Conservation (phyloP, 2,888 invertebrate species). For the Dendrolimus houi region DNA sequence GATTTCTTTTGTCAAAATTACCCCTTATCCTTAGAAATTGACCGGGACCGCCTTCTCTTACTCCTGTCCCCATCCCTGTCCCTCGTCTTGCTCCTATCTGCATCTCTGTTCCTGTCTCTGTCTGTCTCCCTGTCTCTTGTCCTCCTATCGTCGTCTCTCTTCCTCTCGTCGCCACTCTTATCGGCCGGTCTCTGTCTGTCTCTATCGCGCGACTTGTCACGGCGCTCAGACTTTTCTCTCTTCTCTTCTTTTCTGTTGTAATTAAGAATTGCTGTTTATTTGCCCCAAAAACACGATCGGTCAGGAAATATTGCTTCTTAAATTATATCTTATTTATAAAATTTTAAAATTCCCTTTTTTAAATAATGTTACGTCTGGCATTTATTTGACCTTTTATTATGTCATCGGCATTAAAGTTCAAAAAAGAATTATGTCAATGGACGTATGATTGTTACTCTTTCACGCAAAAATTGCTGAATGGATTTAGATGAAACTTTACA, state of each 20-base stretch:
- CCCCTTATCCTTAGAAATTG: conserved; percentile 29
- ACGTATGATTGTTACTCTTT: too few species aligned
- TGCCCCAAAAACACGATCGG: too few species aligned
- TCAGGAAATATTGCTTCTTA: too few species aligned
- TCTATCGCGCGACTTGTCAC: conserved; percentile 16
- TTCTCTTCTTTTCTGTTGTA: conserved; percentile 8
- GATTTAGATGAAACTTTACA: too few species aligned
- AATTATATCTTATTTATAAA: too few species aligned
- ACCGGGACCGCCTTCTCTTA: conserved; percentile 38
- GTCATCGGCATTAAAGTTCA: too few species aligned
- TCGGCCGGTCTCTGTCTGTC: conserved; percentile 6
- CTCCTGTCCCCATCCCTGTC: conserved; percentile 21
- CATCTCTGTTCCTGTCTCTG: conserved; percentile 20
- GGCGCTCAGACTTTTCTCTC: conserved; percentile 1
- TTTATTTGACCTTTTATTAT: too few species aligned
- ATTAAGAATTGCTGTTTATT: too few species aligned
- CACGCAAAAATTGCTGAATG: too few species aligned
- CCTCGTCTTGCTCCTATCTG: conserved; percentile 15
- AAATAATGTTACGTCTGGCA: too few species aligned
- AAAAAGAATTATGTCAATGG: too few species aligned
- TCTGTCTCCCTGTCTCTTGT: conserved; percentile 13
- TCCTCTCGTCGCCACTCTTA: conserved; percentile 6
- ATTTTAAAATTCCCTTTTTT: too few species aligned
- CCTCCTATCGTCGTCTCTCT: conserved; percentile 7
- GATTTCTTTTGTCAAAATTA: not conserved